Conservation (phyloP, 2,113 vertebrate species). For the Saguinus imperator region DNA sequence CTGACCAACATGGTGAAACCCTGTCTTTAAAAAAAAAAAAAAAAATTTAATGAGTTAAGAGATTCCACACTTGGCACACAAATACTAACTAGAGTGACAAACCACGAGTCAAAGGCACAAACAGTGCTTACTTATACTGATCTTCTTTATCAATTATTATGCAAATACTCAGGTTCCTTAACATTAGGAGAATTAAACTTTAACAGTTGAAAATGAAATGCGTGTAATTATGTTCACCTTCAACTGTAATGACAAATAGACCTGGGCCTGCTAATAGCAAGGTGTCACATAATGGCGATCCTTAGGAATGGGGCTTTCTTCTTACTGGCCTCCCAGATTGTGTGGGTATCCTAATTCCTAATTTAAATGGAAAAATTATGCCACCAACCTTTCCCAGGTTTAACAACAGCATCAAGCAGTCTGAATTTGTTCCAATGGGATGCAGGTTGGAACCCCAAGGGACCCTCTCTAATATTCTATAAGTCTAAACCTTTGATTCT, state of each 20-base stretch:
- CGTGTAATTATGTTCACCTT: not conserved
- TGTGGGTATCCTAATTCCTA: not conserved
- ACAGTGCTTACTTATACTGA: not conserved
- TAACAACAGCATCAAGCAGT: not conserved
- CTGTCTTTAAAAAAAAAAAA: not conserved
- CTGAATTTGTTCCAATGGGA: not conserved
- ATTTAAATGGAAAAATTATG: not conserved
- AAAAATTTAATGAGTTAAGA: not conserved
- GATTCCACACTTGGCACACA: not conserved
- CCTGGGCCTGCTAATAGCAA: not conserved
- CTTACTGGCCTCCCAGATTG: not conserved
- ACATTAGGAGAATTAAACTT: conserved; percentile 6
- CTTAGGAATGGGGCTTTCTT: not conserved
- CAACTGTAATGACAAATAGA: not conserved
- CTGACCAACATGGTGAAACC: too few relatives aligned
- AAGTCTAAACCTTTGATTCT: not conserved
- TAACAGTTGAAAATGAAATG: conserved; percentile 13
- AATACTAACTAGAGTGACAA: not conserved
- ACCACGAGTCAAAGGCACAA: not conserved
- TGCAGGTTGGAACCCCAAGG: not conserved
- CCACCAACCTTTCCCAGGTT: not conserved
- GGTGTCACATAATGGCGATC: not conserved
- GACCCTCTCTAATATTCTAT: not conserved
- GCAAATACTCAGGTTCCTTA: not conserved
- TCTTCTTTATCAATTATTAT: not conserved